A percentile compares a stretch with the other conserved stretches of the same genome.
Conservation (phyloP, 2,888 invertebrate species). For the Platycheirus rosarum region DNA sequence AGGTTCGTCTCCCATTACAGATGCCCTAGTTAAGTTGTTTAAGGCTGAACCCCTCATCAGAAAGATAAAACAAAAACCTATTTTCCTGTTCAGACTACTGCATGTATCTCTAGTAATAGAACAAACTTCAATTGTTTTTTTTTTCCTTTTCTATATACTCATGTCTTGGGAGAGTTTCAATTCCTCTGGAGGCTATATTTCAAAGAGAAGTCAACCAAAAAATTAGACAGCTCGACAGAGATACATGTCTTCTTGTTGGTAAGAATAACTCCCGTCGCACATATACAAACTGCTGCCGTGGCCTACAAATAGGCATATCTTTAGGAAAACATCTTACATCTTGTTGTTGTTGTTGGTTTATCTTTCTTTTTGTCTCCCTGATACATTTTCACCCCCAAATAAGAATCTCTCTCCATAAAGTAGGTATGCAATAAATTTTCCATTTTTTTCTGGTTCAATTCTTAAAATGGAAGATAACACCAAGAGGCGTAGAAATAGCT, state of each 20-base stretch:
- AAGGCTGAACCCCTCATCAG: neutral
- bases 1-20: conserved; percentile 2
- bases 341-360: conserved; percentile 42
- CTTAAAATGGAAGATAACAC: conserved; percentile 73
- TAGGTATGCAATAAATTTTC: conserved; percentile 73
- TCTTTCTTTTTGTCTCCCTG: conserved; percentile 33
- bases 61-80: neutral
- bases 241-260: conserved; percentile 50
- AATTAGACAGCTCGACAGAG: conserved; percentile 49
- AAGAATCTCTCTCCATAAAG: conserved; percentile 62
- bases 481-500: conserved; percentile 51
- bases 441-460: conserved; percentile 60
- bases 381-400: conserved; percentile 68
- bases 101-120: neutral
- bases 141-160: conserved; percentile 28
- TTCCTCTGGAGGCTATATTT: conserved; percentile 42
- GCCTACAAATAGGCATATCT: conserved; percentile 70
- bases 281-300: conserved; percentile 58
- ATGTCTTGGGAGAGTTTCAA: conserved; percentile 4
- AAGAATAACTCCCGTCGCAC: conserved; percentile 23
- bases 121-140: conserved; percentile 17
- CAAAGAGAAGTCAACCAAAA: conserved; percentile 65
- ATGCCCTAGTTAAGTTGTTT: neutral
- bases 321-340: conserved; percentile 31
- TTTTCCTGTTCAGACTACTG: neutral